Evolutionary conservation across 2,797 vertebrate genomes (phyloP), one percentile per base, ranked within the genome.

Genomic region (Pseudomugil gertrudae): DNA sequence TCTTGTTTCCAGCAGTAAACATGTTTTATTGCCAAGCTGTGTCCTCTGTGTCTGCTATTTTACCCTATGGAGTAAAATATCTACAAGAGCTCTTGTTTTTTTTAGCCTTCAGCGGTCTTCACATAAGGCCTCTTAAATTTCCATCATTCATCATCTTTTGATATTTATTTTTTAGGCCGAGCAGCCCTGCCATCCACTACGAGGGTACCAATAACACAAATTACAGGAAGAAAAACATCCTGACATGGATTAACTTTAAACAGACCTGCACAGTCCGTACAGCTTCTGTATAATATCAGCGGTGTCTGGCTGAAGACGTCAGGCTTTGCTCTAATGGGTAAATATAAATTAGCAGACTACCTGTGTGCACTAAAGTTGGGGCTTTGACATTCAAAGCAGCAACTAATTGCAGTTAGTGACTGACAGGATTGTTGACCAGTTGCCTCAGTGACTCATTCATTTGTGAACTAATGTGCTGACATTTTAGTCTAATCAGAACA

Each of bases 191-290:
- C 13, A 57, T 45, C 24, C 15, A 0, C 68, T 26, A 50, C 35
- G 13, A 36, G 23, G 73, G 66, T 57, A 71, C 36, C 19, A 75
- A 77, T 73, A 74, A 71, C 8, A 62, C 61, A 76, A 72, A 74
- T 63, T 38, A 52, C 29, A 52, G 7, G 38, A 13, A 54, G 35
- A 56, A 53, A 60, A 72, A 66, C 40, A 62, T 14, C 50, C 35
- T 55, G 52, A 63, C 15, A 1, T 14, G 36, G 26, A 45, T 75
- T 45, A 60, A 29, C 58, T 51, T 57, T 57, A 21, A 57, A 10
- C 30, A 23, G n/a, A 14, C 30, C 24, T 36, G 26, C 43, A 52
- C 6, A 43, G 56, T 30, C 24, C 7, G 8, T 24, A 62, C 69
- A 1, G 9, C 23, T 40, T 9, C 38, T 32, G 17, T 8, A 21